Evolutionary conservation across 2,888 invertebrate species (phyloP), one percentile per base, ranked within the genome.

Genomic region (Diabrotica balteata): DNA sequence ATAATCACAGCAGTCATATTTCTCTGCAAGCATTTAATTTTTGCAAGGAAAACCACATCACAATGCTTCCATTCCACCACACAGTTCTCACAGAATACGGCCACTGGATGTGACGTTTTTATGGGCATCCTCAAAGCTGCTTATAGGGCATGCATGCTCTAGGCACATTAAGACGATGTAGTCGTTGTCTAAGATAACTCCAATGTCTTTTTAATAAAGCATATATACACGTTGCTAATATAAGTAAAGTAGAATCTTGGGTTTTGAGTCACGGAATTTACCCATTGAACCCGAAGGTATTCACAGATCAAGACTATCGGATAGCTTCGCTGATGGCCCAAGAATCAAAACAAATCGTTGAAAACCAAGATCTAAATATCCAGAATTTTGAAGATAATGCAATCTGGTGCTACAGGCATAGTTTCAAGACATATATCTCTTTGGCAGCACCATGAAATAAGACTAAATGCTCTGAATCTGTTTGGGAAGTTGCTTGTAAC

Each of bases 171-270:
- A 71, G 54, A 63, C 63, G 55, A n/a, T n/a, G n/a, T 59, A 66
- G 0, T 46, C 53, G 44, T 46, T 61, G 55, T 4, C 60, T 46
- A 69, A 63, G 67, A 67, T 67, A 67, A 71, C 68, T 59, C 63
- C 66, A 46, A 55, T 52, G 60, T 59, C 55, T 69, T 53, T 69
- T 66, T 53, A 66, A 67, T 58, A 71, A 71, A 66, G 68, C 63
- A 52, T 70, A 65, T 42, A 52, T 43, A 53, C 57, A 66, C 67
- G 64, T 67, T 58, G 64, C 63, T 57, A 62, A 58, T 53, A 68
- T 73, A 65, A 69, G 70, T 67, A 69, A 72, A 67, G 75, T 62
- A 70, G 53, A 53, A 54, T 22, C 71, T n/a, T 67, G 71, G 67
- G 70, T 74, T 73, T 55, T 46, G 46, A 63, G 17, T 45, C 52